phyloP scores from a whole-genome alignment of 2,797 vertebrate genomes.

The Rhyacichthys aspro region DNA sequence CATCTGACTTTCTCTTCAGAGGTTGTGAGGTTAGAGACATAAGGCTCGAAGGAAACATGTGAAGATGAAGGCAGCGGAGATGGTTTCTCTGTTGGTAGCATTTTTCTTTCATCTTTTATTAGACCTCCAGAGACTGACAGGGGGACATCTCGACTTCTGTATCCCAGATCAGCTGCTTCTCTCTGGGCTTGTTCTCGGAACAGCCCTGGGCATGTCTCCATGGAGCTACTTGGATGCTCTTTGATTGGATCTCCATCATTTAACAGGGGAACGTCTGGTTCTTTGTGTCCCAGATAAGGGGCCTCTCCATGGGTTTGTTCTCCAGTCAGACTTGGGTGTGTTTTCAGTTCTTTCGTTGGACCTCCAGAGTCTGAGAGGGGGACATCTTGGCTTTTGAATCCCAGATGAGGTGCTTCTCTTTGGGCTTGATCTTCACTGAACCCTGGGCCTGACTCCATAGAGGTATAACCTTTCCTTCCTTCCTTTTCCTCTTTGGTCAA shows the following conservation, averaged over 20 bases:
- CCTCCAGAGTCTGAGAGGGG: not conserved
- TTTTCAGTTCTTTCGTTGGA: not conserved
- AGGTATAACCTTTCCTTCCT: slow-evolving; percentile 2
- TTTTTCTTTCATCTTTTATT: too few relatives aligned
- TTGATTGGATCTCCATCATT: not conserved
- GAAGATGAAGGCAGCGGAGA: not conserved
- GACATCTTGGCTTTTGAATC: not conserved
- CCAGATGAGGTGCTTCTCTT: not conserved
- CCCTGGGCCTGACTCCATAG: not conserved
- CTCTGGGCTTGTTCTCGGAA: not conserved
- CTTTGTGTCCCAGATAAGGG: not conserved
- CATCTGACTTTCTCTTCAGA: slow-evolving; percentile 3
- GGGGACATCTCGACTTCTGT: not conserved
- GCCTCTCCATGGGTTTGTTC: slow-evolving; percentile 2
- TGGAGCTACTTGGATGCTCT: not conserved
- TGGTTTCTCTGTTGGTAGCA: too few relatives aligned
- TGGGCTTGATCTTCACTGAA: not conserved
- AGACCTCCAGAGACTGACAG: not conserved
- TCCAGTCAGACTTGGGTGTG: not conserved
- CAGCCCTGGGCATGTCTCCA: not conserved
- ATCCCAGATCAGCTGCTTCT: not conserved
- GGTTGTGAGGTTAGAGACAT: not conserved
- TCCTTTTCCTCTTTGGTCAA: slow-evolving; percentile 3
- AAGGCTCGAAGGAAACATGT: slow-evolving; percentile 7
- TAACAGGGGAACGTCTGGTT: not conserved